Conservation (phyloP, 2,113 vertebrate species). For the Alligator sinensis region DNA sequence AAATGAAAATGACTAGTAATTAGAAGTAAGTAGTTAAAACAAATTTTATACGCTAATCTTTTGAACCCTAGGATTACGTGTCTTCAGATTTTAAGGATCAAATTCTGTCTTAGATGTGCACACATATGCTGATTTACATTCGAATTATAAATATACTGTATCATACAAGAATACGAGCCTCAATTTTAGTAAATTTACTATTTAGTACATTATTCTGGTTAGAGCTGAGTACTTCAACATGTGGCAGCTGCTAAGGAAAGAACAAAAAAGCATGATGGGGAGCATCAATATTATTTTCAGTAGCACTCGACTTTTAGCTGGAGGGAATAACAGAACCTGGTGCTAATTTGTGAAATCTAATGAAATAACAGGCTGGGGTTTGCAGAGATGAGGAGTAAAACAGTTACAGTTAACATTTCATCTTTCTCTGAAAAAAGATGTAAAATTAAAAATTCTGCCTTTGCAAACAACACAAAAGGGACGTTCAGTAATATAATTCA, state of each 20-base stretch:
- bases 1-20: too few species aligned
- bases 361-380: background rate
- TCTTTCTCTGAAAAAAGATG: background rate
- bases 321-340: background rate
- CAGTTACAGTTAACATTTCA: background rate
- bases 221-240: background rate
- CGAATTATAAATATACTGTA: fast-evolving
- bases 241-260: background rate
- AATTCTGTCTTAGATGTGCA: background rate
- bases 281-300: background rate
- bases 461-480: background rate
- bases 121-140: background rate
- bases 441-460: background rate
- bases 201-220: background rate
- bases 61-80: background rate
- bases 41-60: background rate
- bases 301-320: background rate
- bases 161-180: background rate
- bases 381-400: background rate
- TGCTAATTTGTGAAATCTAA: background rate
- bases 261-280: background rate
- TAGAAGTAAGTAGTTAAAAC: background rate
- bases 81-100: background rate
- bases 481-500: background rate
- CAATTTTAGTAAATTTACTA: background rate